phyloP scores from a whole-genome alignment of 2,113 vertebrate genomes.

The Monarcha castaneiventris region DNA sequence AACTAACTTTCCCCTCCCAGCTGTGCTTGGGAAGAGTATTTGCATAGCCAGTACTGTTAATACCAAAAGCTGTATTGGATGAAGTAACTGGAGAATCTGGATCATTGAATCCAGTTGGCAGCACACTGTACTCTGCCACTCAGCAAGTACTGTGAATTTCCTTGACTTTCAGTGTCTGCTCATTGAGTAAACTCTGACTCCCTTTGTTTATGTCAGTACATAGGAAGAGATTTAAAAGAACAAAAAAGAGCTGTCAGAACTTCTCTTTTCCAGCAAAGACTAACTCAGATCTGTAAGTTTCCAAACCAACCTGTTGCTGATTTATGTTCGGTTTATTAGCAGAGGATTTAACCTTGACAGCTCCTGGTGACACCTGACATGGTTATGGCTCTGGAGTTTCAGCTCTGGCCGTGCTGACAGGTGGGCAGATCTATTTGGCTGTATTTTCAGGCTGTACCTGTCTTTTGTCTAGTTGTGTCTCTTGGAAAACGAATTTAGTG shows the following conservation, averaged over 20 bases:
- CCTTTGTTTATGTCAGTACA: background rate
- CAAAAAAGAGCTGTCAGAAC: background rate
- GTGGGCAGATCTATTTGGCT: background rate
- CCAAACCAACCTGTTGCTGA: background rate
- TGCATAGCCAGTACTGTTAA: background rate
- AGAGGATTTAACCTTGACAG: background rate
- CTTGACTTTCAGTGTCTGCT: background rate
- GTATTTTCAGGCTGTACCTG: background rate
- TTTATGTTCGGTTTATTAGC: background rate
- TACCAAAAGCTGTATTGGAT: background rate
- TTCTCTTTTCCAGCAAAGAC: background rate
- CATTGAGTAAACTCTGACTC: background rate
- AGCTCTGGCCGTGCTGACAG: background rate
- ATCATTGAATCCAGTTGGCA: background rate
- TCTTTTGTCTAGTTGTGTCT: background rate
- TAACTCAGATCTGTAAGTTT: background rate
- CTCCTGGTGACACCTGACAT: background rate
- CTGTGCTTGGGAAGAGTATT: background rate
- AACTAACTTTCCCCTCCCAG: background rate
- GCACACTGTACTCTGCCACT: background rate
- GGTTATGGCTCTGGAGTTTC: background rate
- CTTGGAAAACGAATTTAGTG: background rate
- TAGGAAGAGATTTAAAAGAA: background rate
- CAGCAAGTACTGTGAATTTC: background rate
- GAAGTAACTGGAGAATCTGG: background rate